A percentile compares a stretch with the other conserved stretches of the same genome.
Evolutionary conservation across 2,888 invertebrate genomes (phyloP).

Genomic region (Pammene aurita): DNA sequence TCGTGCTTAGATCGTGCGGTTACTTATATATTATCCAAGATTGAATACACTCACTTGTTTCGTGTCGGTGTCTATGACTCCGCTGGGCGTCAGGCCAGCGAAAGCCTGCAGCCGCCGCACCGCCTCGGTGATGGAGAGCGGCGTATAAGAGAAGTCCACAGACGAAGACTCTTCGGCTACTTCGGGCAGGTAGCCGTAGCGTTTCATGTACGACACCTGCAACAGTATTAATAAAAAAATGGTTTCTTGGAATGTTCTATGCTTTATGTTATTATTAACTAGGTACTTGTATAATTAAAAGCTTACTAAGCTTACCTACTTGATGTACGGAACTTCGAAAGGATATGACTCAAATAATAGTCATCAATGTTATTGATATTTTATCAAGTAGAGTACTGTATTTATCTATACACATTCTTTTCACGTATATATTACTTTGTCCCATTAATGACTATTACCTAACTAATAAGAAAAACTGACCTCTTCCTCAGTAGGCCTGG

Average conservation of each 20-base stretch:
- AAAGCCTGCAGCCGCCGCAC: constrained; percentile 87
- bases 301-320: neutral
- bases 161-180: constrained; percentile 58
- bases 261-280: no score
- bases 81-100: constrained; percentile 87
- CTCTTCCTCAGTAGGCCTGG: constrained; percentile 62
- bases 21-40: no score
- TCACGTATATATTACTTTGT: neutral
- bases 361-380: constrained; percentile 8
- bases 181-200: constrained; percentile 87
- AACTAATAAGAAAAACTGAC: constrained; percentile 53
- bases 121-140: constrained; percentile 84
- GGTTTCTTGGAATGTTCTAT: no score
- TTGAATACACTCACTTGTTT: constrained; percentile 65
- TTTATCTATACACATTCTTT: neutral
- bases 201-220: constrained; percentile 86
- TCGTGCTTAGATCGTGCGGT: no score
- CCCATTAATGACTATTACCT: neutral
- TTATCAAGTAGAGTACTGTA: neutral
- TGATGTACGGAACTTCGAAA: neutral
- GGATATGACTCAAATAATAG: constrained; percentile 16
- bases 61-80: constrained; percentile 86
- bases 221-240: no score
- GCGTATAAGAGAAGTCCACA: constrained; percentile 84
- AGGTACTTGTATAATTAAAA: no score